Conservation (phyloP, 2,888 invertebrate genomes). For the Hoplodrina ambigua region DNA sequence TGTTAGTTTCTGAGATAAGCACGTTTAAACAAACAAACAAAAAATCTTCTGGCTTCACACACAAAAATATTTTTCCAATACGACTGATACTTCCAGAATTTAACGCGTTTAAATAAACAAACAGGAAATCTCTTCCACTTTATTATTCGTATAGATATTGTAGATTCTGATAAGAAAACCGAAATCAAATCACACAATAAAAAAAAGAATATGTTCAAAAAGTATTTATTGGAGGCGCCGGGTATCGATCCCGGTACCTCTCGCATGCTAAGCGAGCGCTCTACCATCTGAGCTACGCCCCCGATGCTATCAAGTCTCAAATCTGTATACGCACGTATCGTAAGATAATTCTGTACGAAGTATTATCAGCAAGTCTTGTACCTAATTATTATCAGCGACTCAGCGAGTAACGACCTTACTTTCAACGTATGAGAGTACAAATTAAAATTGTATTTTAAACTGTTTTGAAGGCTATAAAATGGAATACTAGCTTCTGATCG, state of each 20-base stretch:
- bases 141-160: too few relatives aligned
- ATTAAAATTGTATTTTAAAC: slow-evolving; percentile 2
- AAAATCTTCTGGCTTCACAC: too few relatives aligned
- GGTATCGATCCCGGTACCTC: slow-evolving; percentile 91
- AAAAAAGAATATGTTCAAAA: slow-evolving; percentile 4
- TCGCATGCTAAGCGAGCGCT: slow-evolving; percentile 89
- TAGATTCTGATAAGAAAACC: too few relatives aligned
- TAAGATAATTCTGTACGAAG: neutral
- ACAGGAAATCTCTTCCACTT: too few relatives aligned
- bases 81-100: too few relatives aligned
- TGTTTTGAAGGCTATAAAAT: accelerated
- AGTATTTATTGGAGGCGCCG: slow-evolving; percentile 83
- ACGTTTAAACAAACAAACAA: too few relatives aligned
- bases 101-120: too few relatives aligned
- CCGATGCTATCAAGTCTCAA: slow-evolving; percentile 44
- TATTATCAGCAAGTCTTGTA: neutral
- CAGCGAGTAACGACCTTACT: slow-evolving; percentile 6
- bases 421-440: neutral
- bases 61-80: too few relatives aligned
- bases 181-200: neutral
- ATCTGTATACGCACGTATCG: slow-evolving; percentile 13
- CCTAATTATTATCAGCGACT: neutral
- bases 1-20: too few relatives aligned
- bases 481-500: too few relatives aligned
- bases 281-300: slow-evolving; percentile 88